Conservation (phyloP, 2,113 vertebrate genomes). For the Fulica atra region DNA sequence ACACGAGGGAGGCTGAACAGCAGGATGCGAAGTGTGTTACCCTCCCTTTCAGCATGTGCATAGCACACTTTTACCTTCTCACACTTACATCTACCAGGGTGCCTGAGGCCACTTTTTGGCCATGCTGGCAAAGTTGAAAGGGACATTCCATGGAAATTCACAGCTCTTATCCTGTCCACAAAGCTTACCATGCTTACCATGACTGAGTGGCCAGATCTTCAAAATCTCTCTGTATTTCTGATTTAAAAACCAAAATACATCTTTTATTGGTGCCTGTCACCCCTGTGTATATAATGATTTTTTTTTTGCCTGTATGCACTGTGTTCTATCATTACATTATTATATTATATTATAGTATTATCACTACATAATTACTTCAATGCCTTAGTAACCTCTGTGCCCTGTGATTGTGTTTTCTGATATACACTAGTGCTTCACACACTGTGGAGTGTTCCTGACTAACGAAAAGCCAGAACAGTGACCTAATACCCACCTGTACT, state of each 20-base stretch:
- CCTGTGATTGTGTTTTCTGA: background rate
- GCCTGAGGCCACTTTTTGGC: background rate
- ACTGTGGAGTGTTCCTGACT: background rate
- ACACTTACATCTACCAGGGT: background rate
- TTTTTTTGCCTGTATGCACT: background rate
- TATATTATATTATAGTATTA: background rate
- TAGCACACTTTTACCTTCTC: background rate
- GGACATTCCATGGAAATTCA: background rate
- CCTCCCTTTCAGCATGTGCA: accelerated
- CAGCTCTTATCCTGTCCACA: background rate
- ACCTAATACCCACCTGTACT: background rate
- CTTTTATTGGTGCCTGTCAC: background rate
- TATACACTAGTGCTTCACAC: background rate
- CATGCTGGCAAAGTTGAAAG: background rate
- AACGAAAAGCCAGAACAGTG: background rate
- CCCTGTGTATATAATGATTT: background rate
- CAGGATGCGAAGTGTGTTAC: background rate
- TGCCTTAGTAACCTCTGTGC: background rate
- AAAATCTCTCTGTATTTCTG: background rate
- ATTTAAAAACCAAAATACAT: accelerated
- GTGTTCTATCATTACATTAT: background rate
- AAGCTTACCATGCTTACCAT: background rate
- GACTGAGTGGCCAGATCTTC: background rate
- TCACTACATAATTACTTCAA: background rate
- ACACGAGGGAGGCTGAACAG: background rate